phyloP scores from a whole-genome alignment of 2,888 invertebrate species.

The Allophyes oxyacanthae region DNA sequence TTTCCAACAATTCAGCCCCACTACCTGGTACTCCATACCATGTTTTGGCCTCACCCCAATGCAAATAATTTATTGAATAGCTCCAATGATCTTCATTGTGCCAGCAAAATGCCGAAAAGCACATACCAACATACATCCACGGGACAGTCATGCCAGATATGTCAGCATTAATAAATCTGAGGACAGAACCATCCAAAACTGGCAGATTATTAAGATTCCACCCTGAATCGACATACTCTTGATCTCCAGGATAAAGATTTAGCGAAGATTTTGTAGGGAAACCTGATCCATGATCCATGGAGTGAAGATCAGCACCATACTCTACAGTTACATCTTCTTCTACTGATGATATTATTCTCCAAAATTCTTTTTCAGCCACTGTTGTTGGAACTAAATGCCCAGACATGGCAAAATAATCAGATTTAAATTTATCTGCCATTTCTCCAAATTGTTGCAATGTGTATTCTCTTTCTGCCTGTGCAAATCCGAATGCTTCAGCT shows the following conservation, averaged over 20 bases:
- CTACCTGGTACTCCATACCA: conserved; percentile 94
- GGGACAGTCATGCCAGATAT: conserved; percentile 93
- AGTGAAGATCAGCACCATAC: conserved; percentile 94
- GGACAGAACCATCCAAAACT: conserved; percentile 91
- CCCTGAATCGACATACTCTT: conserved; percentile 91
- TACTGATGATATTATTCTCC: conserved; percentile 92
- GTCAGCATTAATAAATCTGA: conserved; percentile 93
- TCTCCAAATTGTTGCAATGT: conserved; percentile 93
- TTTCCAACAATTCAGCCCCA: conserved; percentile 92
- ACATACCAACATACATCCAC: conserved; percentile 96
- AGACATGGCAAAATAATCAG: conserved; percentile 92
- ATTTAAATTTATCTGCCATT: conserved; percentile 94
- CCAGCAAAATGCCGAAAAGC: conserved; percentile 95
- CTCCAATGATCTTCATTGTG: conserved; percentile 96
- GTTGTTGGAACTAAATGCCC: conserved; percentile 90
- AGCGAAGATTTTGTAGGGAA: conserved; percentile 92
- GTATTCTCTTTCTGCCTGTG: conserved; percentile 92
- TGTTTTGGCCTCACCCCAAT: conserved; percentile 95
- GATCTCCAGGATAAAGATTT: conserved; percentile 90
- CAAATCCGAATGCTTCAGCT: conserved; percentile 93
- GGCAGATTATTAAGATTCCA: conserved; percentile 95
- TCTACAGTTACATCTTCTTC: conserved; percentile 93
- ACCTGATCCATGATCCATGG: conserved; percentile 93
- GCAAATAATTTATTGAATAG: conserved; percentile 94
- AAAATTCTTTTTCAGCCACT: conserved; percentile 93